These are phyloP conservation scores for Oreochromis tanganicae DNA, from an alignment of 2,113 vertebrate species.

Conservation along the genomic window DNA sequence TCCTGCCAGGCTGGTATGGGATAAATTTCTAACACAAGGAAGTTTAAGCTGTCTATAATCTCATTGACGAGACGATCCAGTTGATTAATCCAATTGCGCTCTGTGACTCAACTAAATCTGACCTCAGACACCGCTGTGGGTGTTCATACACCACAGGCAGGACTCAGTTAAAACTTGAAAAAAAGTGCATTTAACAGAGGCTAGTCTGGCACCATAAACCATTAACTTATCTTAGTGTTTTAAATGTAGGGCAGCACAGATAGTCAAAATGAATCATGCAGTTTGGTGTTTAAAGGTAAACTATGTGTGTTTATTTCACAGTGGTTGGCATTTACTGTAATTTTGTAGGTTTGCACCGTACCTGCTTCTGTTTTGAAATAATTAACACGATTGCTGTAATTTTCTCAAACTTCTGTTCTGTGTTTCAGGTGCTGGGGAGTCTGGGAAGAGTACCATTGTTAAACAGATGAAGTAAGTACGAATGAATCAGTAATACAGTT, in stretches of 20 bases:
- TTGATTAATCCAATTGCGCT: constrained; percentile 67
- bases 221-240: not conserved
- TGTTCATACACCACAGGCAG: not conserved
- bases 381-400: not conserved
- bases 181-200: not conserved
- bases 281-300: not conserved
- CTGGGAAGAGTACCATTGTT: constrained; percentile 97
- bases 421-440: constrained; percentile 92
- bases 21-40: not conserved
- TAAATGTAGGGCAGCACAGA: not conserved
- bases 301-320: not conserved
- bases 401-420: not conserved
- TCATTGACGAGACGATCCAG: constrained; percentile 45
- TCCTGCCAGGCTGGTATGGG: not conserved
- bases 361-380: not conserved
- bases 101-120: not conserved
- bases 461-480: constrained; percentile 98
- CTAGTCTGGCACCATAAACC: not conserved
- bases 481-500: not conserved
- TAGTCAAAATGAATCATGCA: not conserved
- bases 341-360: not conserved
- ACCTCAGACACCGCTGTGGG: not conserved
- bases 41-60: constrained; percentile 57
- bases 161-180: not conserved
- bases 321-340: not conserved